Base-by-base conservation (phyloP, 2,113 vertebrate species). In the Sakesphorus luctuosus region DNA sequence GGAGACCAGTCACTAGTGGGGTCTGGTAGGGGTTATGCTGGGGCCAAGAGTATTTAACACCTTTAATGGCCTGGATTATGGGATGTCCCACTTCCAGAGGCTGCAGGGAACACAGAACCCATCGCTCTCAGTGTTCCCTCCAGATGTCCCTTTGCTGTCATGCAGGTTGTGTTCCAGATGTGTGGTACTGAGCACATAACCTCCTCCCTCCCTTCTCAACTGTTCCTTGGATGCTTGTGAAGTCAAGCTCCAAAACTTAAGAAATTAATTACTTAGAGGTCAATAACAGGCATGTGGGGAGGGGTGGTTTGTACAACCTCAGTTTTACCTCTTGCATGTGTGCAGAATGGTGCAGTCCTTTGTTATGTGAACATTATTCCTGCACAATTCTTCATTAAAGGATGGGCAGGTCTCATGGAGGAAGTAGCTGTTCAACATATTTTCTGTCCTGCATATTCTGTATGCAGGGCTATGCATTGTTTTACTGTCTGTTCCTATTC, bases 261-360 rank as follows among this genome's bases (percentile, higher is more conserved):
- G 40, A 80, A 80, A 77, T 13, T 20, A 36, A 46, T 38, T 79
- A 62, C 28, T 72, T 79, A 49, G 83, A 79, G 10, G 26, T 78
- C 75, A 79, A 49, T 67, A 58, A 80, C 20, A 63, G n/a, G 46
- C 67, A 56, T 10, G 16, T 0, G 0, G 1, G 0, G 0, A 6
- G 15, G 0, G 0, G 1, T 0, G 0, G 6, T 3, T 17, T 75
- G 35, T 61, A 65, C 29, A 40, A 36, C n/a, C 29, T 28, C 56
- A 36, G 62, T 67, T 88, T 58, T 79, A 14, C 8, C 28, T 8
- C 20, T 62, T 49, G 44, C 7, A 33, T 8, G 6, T 25, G 50
- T 65, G 25, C 3, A 43, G 6, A 59, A 53, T 7, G 9, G 43
- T 0, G 0, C 23, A 29, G 24, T 69, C 29, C 61, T 62, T 35